Percentiles rank a stretch among this genome's conserved stretches.
These are phyloP conservation scores for Asbolus verrucosus DNA, from an alignment of 1,140 invertebrate genomes.

Conservation along the genomic window DNA sequence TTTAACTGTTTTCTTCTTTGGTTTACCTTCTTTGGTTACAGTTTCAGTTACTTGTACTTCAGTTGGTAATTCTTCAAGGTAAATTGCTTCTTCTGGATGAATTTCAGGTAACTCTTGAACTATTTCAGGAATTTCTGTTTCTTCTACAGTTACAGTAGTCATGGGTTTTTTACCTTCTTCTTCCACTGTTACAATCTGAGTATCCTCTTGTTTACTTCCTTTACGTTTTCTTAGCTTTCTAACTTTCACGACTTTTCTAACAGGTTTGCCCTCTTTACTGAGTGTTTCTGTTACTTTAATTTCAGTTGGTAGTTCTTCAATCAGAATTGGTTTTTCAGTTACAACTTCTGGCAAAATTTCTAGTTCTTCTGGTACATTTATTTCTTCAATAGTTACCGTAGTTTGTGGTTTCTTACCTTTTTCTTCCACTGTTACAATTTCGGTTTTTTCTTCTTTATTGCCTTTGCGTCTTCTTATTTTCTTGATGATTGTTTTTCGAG, in stretches of 20 bases:
- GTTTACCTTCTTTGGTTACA: slow-evolving; percentile 53
- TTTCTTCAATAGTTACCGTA: slow-evolving; percentile 61
- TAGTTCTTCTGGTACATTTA: slow-evolving; percentile 42
- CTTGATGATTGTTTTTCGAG: slow-evolving; percentile 61
- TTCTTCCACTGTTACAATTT: slow-evolving; percentile 60
- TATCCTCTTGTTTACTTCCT: slow-evolving; percentile 59
- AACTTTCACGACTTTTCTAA: slow-evolving; percentile 61
- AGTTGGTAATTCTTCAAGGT: slow-evolving; percentile 53
- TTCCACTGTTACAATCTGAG: slow-evolving; percentile 61
- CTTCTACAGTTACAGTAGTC: slow-evolving; percentile 59
- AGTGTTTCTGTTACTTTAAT: slow-evolving; percentile 64
- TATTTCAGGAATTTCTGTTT: slow-evolving; percentile 57
- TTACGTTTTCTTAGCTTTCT: slow-evolving; percentile 60
- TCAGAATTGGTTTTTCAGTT: slow-evolving; percentile 55
- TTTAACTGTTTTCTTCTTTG: slow-evolving; percentile 60
- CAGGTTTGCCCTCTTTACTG: slow-evolving; percentile 64
- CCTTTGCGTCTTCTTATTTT: slow-evolving; percentile 60
- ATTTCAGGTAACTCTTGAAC: slow-evolving; percentile 62
- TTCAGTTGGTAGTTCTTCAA: slow-evolving; percentile 58
- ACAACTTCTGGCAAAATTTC: slow-evolving; percentile 46
- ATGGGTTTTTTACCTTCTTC: slow-evolving; percentile 60
- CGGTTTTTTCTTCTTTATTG: slow-evolving; percentile 48
- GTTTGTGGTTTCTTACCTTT: slow-evolving; percentile 62
- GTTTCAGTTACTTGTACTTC: slow-evolving; percentile 53
- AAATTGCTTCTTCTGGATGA: slow-evolving; percentile 62